Evolutionary conservation across 2,113 vertebrate genomes (phyloP).

Genomic region (Steatornis caripensis): DNA sequence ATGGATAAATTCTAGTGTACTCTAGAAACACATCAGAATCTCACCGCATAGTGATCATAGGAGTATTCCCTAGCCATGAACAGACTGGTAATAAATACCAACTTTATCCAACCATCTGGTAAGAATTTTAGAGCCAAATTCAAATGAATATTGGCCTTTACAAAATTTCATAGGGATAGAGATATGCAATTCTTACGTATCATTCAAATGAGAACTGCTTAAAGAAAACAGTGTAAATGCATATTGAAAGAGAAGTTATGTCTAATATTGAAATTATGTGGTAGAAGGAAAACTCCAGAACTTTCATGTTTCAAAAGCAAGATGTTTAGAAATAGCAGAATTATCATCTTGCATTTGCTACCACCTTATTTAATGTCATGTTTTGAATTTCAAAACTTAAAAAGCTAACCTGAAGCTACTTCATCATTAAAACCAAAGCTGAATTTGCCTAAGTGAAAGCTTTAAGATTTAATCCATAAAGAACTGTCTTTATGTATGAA

Average conservation of each 20-base stretch:
- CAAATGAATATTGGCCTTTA: neutral
- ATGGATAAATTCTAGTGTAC: neutral
- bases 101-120: neutral
- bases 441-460: neutral
- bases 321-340: neutral
- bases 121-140: neutral
- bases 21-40: neutral
- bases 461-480: neutral
- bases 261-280: neutral
- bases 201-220: neutral
- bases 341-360: neutral
- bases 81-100: neutral
- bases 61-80: neutral
- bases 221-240: neutral
- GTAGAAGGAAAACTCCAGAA: neutral
- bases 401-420: neutral
- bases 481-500: neutral
- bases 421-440: neutral
- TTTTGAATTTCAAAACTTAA: neutral
- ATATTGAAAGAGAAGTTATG: neutral
- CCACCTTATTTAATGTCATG: neutral
- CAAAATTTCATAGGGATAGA: neutral
- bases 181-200: neutral
- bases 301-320: neutral
- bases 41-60: neutral